These are phyloP conservation scores for Eueremaeus valkanovi DNA, from an alignment of 2,888 invertebrate species.

Conservation along the genomic window DNA sequence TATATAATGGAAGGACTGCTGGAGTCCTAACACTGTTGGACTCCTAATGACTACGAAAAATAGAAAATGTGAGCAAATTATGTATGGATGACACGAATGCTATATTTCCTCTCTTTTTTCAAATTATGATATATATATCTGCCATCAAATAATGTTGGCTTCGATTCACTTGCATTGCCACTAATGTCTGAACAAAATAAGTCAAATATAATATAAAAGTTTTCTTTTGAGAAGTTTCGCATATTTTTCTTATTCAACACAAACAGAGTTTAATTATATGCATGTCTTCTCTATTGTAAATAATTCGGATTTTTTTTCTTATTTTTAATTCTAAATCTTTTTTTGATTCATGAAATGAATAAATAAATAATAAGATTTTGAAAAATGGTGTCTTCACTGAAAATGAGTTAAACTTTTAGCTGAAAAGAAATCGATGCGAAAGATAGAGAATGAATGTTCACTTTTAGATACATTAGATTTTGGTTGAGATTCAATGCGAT, in stretches of 20 bases:
- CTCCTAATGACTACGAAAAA: neutral
- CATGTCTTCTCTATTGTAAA: too few species aligned
- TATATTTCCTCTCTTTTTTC: slow-evolving; percentile 15
- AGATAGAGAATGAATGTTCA: neutral
- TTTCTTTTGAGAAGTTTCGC: too few species aligned
- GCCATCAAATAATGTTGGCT: neutral
- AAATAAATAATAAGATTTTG: neutral
- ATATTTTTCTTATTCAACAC: too few species aligned
- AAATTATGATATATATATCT: slow-evolving; percentile 4
- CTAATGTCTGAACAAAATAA: neutral
- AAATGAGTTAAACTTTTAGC: neutral
- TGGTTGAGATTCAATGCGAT: neutral
- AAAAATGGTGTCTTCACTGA: neutral
- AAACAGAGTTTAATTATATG: too few species aligned
- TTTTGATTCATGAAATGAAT: neutral
- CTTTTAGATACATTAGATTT: neutral
- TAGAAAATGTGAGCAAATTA: slow-evolving; percentile 7
- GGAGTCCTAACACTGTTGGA: neutral
- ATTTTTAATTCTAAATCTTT: neutral
- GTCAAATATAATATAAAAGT: too few species aligned
- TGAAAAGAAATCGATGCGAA: too few species aligned
- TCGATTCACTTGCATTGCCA: slow-evolving; percentile 1
- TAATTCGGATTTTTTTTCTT: neutral
- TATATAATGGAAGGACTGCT: too few species aligned
- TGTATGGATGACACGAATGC: neutral